phyloP scores from a whole-genome alignment of 2,888 invertebrate species.

The Drosophila planitibia region DNA sequence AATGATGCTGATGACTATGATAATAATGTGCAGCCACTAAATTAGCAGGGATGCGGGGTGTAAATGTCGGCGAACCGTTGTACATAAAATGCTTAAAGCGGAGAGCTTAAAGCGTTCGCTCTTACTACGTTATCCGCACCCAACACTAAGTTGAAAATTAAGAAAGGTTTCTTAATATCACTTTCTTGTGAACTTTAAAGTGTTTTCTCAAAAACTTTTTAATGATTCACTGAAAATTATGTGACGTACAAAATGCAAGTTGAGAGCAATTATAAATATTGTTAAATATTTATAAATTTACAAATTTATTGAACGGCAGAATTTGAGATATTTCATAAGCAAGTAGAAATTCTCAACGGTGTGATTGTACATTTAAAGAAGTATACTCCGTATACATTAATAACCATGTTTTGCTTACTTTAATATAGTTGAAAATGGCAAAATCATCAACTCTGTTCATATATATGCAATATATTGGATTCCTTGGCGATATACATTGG shows the following conservation, averaged over 20 bases:
- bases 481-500: background rate
- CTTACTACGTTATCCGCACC: background rate
- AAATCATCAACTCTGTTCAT: background rate
- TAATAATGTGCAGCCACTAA: conserved; percentile 81
- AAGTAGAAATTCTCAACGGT: too few species aligned
- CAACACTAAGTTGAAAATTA: background rate
- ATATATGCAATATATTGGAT: background rate
- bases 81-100: conserved; percentile 46
- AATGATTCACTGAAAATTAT: background rate
- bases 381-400: background rate
- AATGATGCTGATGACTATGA: conserved; percentile 82
- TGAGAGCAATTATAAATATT: background rate
- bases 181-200: background rate
- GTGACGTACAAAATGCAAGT: background rate
- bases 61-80: conserved; percentile 27
- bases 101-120: conserved; percentile 16
- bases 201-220: background rate
- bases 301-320: background rate
- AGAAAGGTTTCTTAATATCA: background rate
- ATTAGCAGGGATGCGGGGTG: conserved; percentile 65
- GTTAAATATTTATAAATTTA: background rate
- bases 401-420: background rate
- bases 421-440: background rate
- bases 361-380: background rate
- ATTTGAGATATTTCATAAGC: background rate